Evolutionary conservation across 2,113 vertebrate genomes (phyloP).

Genomic region (Notarius quadriscutis): DNA sequence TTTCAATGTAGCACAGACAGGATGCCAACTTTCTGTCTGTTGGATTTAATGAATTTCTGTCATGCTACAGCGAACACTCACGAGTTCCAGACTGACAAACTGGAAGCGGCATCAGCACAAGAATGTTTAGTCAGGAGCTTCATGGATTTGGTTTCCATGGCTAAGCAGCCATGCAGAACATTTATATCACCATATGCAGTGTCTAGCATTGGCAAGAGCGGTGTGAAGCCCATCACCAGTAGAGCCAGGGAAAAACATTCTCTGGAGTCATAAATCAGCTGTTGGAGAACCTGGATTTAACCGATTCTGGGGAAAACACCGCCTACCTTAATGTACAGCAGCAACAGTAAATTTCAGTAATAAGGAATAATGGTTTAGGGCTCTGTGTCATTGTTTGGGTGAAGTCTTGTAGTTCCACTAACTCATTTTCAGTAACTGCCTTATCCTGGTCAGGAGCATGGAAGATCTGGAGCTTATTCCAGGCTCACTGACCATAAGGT

Average conservation of each 20-base stretch:
- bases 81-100: neutral
- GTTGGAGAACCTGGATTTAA: neutral
- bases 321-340: neutral
- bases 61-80: neutral
- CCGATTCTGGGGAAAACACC: neutral
- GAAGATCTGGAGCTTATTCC: too few relatives aligned
- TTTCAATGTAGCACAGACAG: neutral
- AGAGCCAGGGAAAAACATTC: neutral
- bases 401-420: neutral
- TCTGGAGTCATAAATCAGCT: neutral
- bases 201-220: neutral
- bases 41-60: neutral
- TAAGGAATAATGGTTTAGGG: neutral
- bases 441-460: too few relatives aligned
- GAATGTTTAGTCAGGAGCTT: neutral
- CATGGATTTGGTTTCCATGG: neutral
- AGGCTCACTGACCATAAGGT: too few relatives aligned
- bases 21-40: neutral
- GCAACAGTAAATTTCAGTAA: neutral
- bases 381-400: neutral
- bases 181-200: neutral
- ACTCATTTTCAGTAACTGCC: too few relatives aligned
- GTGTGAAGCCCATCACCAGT: neutral
- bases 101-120: neutral
- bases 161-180: neutral